Percentiles rank a stretch among this genome's conserved stretches.
These are phyloP conservation scores for Oophaga pumilio DNA, from an alignment of 2,113 vertebrate species.

Conservation along the genomic window DNA sequence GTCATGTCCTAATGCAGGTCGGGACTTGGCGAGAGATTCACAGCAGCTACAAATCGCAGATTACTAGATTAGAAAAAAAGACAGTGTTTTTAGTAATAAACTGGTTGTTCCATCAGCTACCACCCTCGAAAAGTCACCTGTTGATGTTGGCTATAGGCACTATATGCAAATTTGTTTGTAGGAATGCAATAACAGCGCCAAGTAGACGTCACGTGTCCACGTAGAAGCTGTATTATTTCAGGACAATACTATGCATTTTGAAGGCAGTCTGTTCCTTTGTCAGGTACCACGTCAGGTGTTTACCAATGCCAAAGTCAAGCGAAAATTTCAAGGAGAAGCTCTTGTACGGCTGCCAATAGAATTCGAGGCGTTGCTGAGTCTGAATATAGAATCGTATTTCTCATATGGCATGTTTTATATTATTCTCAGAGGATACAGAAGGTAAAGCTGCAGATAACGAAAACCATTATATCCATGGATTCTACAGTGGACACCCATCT, in stretches of 20 bases:
- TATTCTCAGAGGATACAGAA: neutral
- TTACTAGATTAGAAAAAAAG: neutral
- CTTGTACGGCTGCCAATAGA: neutral
- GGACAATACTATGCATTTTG: too few species aligned
- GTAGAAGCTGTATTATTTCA: too few species aligned
- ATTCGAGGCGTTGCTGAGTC: neutral
- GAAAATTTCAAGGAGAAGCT: neutral
- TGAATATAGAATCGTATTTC: neutral
- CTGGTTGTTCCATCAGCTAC: too few species aligned
- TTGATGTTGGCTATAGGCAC: too few species aligned
- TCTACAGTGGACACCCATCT: neutral
- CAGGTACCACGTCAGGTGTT: neutral
- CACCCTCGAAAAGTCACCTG: too few species aligned
- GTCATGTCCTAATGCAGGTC: neutral
- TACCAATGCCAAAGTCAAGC: neutral
- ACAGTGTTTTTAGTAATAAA: too few species aligned
- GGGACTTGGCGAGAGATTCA: neutral
- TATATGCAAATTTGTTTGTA: too few species aligned
- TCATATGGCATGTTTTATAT: neutral
- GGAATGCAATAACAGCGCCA: too few species aligned
- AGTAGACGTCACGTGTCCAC: too few species aligned
- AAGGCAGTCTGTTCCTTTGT: neutral
- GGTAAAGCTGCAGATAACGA: neutral
- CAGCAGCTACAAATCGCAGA: neutral
- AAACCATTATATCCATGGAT: neutral